Evolutionary conservation across 2,113 vertebrate species (phyloP), one percentile per base, ranked within the genome.

Genomic region (Anguilla japonica): DNA sequence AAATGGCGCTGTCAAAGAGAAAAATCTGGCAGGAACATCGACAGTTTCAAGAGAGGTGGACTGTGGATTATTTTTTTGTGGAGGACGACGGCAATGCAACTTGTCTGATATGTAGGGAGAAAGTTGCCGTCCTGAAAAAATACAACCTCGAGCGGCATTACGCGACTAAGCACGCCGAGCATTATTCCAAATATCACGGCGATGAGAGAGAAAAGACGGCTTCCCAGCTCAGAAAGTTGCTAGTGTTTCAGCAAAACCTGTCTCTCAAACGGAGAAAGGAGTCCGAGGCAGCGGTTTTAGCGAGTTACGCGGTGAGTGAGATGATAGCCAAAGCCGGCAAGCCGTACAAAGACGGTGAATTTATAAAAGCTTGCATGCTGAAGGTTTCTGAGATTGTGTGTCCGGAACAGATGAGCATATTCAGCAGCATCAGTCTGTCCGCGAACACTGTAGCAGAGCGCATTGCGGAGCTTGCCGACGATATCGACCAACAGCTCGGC

Each of bases 301-400:
- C 41, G 20, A 83, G 82, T 13, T 50, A 83, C n/a, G 50, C 20
- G 22, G 82, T 83, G 56, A 83, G 82, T 83, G 82, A 83, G 43
- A 34, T 83, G 29, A 56, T 56, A 4, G 29, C 2, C 8, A 83
- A 83, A 40, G 53, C 83, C 6, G 83, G 83, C 26, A 83, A 83
- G 50, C 83, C 83, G 18, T 83, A 53, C 6, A 83, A 46, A 29
- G 29, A 83, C 26, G 50, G 83, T 5, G 26, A 83, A 53, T 83
- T 83, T 63, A 43, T 83, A 16, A 57, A 83, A 53, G 60, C 60
- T 4, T 83, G 43, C 53, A 83, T 83, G 53, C 34, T 83, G 57
- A 50, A 83, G 50, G 83, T 83, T 7, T 43, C 83, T 14, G 50
- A 83, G 22, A 83, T 83, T 57, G 14, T 83, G 43, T 39, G 57